Base-by-base conservation (phyloP, 1,140 invertebrate species). In the Elymnias hypermnestra region DNA sequence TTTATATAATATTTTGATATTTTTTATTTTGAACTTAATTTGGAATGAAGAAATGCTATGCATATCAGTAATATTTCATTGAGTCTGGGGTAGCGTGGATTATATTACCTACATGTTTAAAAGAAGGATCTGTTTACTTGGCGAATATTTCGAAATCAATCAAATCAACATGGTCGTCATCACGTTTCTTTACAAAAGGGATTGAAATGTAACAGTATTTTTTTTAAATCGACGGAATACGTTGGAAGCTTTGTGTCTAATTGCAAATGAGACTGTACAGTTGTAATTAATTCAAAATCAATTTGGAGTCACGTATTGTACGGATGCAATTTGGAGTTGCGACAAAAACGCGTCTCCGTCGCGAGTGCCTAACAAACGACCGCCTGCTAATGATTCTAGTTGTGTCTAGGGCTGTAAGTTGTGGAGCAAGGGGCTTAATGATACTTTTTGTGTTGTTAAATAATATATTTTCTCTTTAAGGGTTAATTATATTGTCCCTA, bases 261-360 rank as follows among this genome's bases (percentile, higher is more conserved):
- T 36, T 35, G 29, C 31, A 49, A 49, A 49, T 49, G 39, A 35
- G 46, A 23, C 9, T 26, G 38, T 53, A 36, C 31, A 36, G 21
- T 60, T 62, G 66, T 68, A 79, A 79, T 82, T 79, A 83, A 75
- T 77, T 67, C 67, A 15, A 63, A 82, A 84, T 84, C 81, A 84
- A 82, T 84, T 82, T 76, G 54, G 63, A 62, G 57, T 64, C 71
- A 70, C 73, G 70, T 82, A 79, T 83, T 79, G 72, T 73, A 63
- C 67, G 74, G 69, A 74, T 82, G 81, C 77, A 84, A 84, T 84
- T 84, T 84, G 73, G 79, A 65, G 60, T 38, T 47, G 65, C 56
- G 73, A 75, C 81, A 84, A 84, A 84, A 84, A 84, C 76, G 52
- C 63, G 81, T 82, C 81, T 78, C 77, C 66, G 62, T 59, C 61